These are phyloP conservation scores for Agrotis segetum DNA, from an alignment of 2,888 invertebrate genomes.

Conservation along the genomic window DNA sequence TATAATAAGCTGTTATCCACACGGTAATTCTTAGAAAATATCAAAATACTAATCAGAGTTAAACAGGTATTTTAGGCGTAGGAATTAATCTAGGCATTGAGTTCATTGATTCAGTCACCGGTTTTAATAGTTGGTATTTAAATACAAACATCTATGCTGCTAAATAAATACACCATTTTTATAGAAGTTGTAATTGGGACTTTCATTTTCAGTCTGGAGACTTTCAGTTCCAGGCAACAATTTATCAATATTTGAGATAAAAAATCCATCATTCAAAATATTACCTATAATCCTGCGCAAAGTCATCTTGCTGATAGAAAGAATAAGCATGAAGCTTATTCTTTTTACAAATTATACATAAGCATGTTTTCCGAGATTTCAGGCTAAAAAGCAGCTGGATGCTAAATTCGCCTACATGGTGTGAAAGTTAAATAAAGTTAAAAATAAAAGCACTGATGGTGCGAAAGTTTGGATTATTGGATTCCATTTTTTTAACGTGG, in stretches of 20 bases:
- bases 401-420: too few species aligned
- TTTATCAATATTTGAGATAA: too few species aligned
- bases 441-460: too few species aligned
- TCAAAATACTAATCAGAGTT: slow-evolving; percentile 5
- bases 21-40: slow-evolving; percentile 11
- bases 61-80: slow-evolving; percentile 18
- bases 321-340: too few species aligned
- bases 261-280: neutral
- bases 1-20: slow-evolving; percentile 28
- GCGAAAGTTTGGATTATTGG: too few species aligned
- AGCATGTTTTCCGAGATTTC: too few species aligned
- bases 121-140: neutral
- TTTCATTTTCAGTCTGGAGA: neutral
- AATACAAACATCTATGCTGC: neutral
- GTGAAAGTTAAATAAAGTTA: too few species aligned
- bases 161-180: neutral
- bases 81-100: slow-evolving; percentile 3
- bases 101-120: neutral
- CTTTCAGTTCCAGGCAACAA: neutral
- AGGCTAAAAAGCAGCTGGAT: too few species aligned
- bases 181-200: neutral
- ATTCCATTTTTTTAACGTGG: too few species aligned
- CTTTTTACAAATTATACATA: too few species aligned
- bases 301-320: neutral
- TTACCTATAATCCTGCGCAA: neutral